Conservation (phyloP, 2,888 invertebrate genomes). For the Oasisia sp. region DNA sequence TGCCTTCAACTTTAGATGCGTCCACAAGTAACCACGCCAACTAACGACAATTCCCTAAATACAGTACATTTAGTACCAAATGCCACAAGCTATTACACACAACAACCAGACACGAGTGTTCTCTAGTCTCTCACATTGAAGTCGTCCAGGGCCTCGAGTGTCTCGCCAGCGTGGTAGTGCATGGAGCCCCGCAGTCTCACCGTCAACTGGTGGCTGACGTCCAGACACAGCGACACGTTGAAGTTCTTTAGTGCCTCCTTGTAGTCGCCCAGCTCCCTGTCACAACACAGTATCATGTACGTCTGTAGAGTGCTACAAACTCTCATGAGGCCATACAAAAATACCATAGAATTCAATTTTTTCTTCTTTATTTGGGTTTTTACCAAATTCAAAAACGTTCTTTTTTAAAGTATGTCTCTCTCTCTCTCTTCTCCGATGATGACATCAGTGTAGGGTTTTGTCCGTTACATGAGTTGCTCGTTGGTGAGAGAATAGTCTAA, state of each 20-base stretch:
- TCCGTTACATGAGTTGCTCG: too few relatives aligned
- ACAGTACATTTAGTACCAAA: background rate
- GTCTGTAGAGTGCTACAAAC: background rate
- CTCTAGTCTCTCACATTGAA: slow-evolving; percentile 43
- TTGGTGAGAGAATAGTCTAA: too few relatives aligned
- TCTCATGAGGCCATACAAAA: too few relatives aligned
- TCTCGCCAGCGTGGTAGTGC: slow-evolving; percentile 52
- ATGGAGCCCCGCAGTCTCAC: slow-evolving; percentile 51
- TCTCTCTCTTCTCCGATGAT: too few relatives aligned
- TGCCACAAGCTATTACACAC: background rate
- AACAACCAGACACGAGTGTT: background rate
- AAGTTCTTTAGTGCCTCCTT: slow-evolving; percentile 49
- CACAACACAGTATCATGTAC: slow-evolving; percentile 26
- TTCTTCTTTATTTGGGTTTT: too few relatives aligned
- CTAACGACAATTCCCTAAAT: background rate
- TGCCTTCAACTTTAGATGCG: too few relatives aligned
- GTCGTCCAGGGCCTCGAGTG: slow-evolving; percentile 43
- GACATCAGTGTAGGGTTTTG: too few relatives aligned
- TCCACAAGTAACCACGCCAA: too few relatives aligned
- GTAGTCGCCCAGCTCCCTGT: slow-evolving; percentile 54
- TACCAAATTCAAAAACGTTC: too few relatives aligned
- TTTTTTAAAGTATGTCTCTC: too few relatives aligned
- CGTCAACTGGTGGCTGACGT: slow-evolving; percentile 47
- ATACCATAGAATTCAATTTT: too few relatives aligned
- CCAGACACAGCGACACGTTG: slow-evolving; percentile 50